phyloP scores from a whole-genome alignment of 2,888 invertebrate species.

The Phrixothrix hirtus region DNA sequence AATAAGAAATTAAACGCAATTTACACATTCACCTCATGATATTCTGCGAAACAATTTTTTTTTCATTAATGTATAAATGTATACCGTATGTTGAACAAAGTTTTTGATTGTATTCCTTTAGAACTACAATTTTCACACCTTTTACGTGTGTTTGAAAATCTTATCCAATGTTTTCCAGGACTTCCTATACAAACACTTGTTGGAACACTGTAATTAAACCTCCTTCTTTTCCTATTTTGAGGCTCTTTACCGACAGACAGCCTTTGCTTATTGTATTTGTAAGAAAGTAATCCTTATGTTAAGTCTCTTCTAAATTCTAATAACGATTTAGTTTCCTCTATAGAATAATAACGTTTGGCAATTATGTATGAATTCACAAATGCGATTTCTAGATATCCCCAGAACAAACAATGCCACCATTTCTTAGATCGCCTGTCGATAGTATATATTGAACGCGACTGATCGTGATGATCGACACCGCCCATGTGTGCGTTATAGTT shows the following conservation, averaged over 20 bases:
- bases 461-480: conserved; percentile 8
- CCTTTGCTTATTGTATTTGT: no score
- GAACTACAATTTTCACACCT: conserved; percentile 13
- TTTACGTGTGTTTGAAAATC: neutral
- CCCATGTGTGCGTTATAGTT: no score
- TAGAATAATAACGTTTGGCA: no score
- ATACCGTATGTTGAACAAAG: conserved; percentile 9
- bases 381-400: conserved; percentile 1
- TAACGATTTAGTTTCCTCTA: no score
- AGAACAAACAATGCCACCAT: conserved; percentile 5
- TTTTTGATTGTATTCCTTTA: no score
- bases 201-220: no score
- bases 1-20: no score
- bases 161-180: conserved; percentile 1
- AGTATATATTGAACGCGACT: conserved; percentile 4
- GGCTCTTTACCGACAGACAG: neutral
- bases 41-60: conserved; percentile 10
- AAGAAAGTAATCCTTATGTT: neutral
- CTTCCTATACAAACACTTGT: conserved; percentile 1
- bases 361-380: conserved; percentile 4
- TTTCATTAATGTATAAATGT: conserved; percentile 7
- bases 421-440: no score
- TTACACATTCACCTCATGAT: no score
- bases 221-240: neutral
- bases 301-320: neutral